phyloP scores from a whole-genome alignment of 2,888 invertebrate species.

The Criorhina ranunculi region DNA sequence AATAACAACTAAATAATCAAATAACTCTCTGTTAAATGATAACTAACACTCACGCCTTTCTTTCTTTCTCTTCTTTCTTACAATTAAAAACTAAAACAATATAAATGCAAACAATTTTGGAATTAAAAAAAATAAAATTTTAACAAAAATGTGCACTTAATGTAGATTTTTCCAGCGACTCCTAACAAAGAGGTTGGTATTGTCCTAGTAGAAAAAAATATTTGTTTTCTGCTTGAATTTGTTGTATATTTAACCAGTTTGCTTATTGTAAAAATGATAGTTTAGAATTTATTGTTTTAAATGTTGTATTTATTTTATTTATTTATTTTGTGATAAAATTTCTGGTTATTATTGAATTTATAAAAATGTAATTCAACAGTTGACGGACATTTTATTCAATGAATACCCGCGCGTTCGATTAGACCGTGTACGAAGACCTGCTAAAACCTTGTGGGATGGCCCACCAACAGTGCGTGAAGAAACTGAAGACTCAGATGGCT shows the following conservation, averaged over 20 bases:
- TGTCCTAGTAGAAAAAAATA: conserved; percentile 17
- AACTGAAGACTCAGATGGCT: conserved; percentile 85
- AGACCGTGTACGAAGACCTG: conserved; percentile 87
- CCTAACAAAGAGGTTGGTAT: conserved; percentile 84
- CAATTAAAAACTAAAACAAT: conserved; percentile 38
- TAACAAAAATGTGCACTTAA: conserved; percentile 55
- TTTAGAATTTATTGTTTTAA: neutral
- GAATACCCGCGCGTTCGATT: conserved; percentile 87
- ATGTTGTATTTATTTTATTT: too few species aligned
- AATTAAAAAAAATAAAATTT: conserved; percentile 42
- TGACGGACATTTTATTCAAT: conserved; percentile 84
- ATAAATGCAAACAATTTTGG: conserved; percentile 54
- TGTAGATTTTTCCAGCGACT: conserved; percentile 84
- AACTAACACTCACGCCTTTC: conserved; percentile 47
- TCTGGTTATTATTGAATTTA: conserved; percentile 13
- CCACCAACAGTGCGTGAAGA: conserved; percentile 88
- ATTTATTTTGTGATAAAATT: conserved; percentile 1
- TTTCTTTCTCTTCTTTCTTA: conserved; percentile 50
- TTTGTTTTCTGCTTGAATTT: conserved; percentile 11
- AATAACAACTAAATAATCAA: conserved; percentile 30
- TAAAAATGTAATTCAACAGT: conserved; percentile 77
- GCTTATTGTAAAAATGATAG: neutral
- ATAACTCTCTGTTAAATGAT: conserved; percentile 7
- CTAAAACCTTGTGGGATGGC: conserved; percentile 85
- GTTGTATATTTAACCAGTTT: conserved; percentile 11